Evolutionary conservation across 2,888 invertebrate species (phyloP).

Genomic region (Rhamnusium bicolor): DNA sequence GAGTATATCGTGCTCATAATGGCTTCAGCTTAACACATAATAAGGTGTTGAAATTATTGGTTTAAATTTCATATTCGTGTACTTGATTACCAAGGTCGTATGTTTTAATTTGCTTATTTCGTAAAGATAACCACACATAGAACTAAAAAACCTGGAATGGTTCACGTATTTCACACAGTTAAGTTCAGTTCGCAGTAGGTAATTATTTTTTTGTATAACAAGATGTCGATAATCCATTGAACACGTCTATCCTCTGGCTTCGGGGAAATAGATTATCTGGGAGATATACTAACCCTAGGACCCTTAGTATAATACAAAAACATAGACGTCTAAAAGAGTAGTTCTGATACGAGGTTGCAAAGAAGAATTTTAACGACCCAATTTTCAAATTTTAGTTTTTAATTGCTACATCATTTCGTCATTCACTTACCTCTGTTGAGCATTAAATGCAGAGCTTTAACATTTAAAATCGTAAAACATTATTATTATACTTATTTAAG

Average conservation of each 20-base stretch:
- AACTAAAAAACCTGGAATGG: not conserved
- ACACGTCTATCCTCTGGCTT: not conserved
- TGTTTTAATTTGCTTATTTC: not conserved
- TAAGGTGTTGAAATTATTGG: constrained; percentile 7
- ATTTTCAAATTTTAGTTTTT: too few relatives aligned
- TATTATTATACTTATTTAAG: too few relatives aligned
- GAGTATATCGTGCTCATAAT: not conserved
- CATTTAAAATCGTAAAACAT: too few relatives aligned
- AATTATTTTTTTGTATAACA: constrained; percentile 15
- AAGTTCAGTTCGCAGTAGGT: not conserved
- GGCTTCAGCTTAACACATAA: not conserved
- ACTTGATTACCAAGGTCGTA: not conserved
- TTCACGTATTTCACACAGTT: not conserved
- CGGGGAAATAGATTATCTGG: not conserved
- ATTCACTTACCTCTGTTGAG: too few relatives aligned
- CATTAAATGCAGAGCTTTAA: too few relatives aligned
- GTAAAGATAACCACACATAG: not conserved
- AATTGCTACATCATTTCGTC: too few relatives aligned
- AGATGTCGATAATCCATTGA: constrained; percentile 16
- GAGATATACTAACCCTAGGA: not conserved
- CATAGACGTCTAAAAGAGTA: not conserved
- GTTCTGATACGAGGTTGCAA: too few relatives aligned
- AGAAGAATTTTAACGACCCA: too few relatives aligned
- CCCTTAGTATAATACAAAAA: not conserved
- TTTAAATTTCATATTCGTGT: not conserved